These are phyloP conservation scores for Rhinogobio ventralis DNA, from an alignment of 2,797 vertebrate genomes.

Conservation along the genomic window DNA sequence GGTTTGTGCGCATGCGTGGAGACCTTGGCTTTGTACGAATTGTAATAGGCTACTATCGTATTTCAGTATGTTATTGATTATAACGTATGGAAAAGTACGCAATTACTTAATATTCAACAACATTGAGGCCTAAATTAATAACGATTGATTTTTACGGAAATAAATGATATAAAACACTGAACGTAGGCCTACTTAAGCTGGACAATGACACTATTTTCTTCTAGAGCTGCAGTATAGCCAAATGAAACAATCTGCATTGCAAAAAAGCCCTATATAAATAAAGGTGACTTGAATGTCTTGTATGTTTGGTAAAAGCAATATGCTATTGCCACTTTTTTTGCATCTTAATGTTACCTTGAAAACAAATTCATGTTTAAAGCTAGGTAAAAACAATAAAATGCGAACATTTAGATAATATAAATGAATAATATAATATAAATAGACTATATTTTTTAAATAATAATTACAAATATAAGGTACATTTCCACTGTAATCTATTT, in stretches of 20 bases:
- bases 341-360: not conserved
- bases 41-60: not conserved
- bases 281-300: not conserved
- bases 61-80: not conserved
- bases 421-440: not conserved
- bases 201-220: too few species aligned
- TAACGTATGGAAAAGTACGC: not conserved
- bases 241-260: too few species aligned
- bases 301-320: not conserved
- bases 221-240: too few species aligned
- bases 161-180: too few species aligned
- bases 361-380: not conserved
- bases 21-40: not conserved
- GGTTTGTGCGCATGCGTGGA: constrained; percentile 1
- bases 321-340: not conserved
- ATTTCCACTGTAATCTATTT: not conserved
- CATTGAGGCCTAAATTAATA: too few species aligned
- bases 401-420: not conserved
- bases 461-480: too few species aligned
- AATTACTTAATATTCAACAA: too few species aligned
- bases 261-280: too few species aligned
- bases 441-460: too few species aligned
- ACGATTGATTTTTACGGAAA: too few species aligned
- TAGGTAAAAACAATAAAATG: not conserved
- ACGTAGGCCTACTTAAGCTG: too few species aligned